A percentile compares a stretch with the other conserved stretches of the same genome.
phyloP scores from a whole-genome alignment of 2,888 invertebrate species.

The Amphiduros pacificus region DNA sequence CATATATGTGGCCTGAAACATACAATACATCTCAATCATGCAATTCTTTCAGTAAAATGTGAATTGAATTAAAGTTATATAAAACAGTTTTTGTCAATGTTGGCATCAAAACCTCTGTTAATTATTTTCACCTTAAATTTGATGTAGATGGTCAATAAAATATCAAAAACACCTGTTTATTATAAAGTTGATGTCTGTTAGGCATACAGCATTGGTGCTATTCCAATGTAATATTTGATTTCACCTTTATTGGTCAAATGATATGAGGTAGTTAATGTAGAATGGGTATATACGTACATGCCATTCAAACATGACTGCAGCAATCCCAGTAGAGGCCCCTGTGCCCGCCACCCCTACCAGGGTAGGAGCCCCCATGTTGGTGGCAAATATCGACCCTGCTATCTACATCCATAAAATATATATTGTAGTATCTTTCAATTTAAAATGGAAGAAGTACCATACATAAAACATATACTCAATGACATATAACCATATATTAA shows the following conservation, averaged over 20 bases:
- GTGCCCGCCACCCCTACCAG: conserved; percentile 53
- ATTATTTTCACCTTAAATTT: no score
- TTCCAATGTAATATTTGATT: no score
- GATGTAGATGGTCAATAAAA: no score
- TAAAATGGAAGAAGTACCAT: not conserved
- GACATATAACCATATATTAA: no score
- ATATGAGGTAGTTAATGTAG: no score
- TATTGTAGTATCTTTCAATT: not conserved
- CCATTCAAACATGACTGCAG: conserved; percentile 54
- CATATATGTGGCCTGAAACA: conserved; percentile 44
- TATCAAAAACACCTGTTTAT: no score
- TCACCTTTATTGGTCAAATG: no score
- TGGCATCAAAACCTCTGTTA: not conserved
- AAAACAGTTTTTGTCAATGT: no score
- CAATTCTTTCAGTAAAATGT: no score
- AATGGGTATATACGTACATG: conserved; percentile 41
- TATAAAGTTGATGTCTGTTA: no score
- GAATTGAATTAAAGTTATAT: no score
- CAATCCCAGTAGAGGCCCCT: conserved; percentile 46
- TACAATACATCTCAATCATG: not conserved
- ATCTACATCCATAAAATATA: conserved; percentile 7
- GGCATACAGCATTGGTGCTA: no score
- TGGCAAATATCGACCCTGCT: conserved; percentile 31
- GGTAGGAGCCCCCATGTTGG: conserved; percentile 40
- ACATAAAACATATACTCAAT: not conserved